phyloP scores from a whole-genome alignment of 2,888 invertebrate genomes.

The Cheilosia soror region DNA sequence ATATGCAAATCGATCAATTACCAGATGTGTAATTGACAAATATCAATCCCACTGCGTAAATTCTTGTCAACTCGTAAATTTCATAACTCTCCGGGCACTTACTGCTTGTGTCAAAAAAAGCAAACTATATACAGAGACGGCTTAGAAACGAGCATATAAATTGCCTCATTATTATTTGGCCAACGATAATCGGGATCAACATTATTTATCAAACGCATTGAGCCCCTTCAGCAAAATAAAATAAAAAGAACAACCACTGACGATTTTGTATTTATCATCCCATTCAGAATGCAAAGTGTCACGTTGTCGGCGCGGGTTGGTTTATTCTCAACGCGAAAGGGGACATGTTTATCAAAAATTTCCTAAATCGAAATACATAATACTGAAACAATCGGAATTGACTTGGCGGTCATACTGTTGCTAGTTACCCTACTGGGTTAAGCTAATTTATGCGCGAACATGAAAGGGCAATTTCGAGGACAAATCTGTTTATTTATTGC shows the following conservation, averaged over 20 bases:
- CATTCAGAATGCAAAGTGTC: constrained; percentile 57
- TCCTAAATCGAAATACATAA: background rate
- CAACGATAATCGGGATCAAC: constrained; percentile 60
- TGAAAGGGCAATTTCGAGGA: constrained; percentile 67
- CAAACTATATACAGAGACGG: constrained; percentile 5
- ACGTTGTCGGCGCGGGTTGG: constrained; percentile 52
- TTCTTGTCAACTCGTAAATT: constrained; percentile 15
- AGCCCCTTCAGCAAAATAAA: constrained; percentile 1
- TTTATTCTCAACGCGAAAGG: constrained; percentile 22
- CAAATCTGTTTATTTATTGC: constrained; percentile 73
- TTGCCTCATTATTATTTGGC: constrained; percentile 67
- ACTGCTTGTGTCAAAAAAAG: background rate
- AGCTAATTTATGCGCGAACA: constrained; percentile 68
- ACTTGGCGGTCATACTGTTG: constrained; percentile 33
- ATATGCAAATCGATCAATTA: constrained; percentile 62
- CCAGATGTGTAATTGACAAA: constrained; percentile 45
- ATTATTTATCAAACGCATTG: constrained; percentile 18
- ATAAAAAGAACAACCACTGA: background rate
- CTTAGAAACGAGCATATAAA: constrained; percentile 55
- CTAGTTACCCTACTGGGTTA: constrained; percentile 17
- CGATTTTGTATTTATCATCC: constrained; percentile 47
- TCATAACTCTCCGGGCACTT: background rate
- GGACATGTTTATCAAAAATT: constrained; percentile 32
- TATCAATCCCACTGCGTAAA: constrained; percentile 28
- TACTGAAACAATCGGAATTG: constrained; percentile 55